Conservation (phyloP, 2,113 vertebrate genomes). For the Malurus cyaneus region DNA sequence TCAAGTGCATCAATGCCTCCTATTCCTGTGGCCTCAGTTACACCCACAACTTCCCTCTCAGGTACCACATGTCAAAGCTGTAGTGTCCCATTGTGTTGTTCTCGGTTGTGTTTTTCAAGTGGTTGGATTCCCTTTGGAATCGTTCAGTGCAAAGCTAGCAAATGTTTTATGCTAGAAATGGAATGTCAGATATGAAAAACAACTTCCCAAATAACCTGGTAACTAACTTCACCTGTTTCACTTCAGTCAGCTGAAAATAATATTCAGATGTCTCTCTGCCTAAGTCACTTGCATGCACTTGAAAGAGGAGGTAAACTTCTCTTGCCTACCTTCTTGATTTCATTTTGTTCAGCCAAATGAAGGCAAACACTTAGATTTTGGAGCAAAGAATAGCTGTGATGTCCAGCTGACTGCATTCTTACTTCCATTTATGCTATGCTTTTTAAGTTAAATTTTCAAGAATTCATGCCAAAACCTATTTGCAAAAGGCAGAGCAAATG, state of each 20-base stretch:
- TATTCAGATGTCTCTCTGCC: neutral
- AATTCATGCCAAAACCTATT: neutral
- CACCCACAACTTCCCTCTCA: slow-evolving; percentile 92
- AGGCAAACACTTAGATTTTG: neutral
- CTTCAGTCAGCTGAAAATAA: neutral
- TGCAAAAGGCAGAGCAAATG: neutral
- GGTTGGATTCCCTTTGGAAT: neutral
- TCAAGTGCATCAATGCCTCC: slow-evolving; percentile 93
- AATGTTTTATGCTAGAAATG: neutral
- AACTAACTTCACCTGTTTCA: neutral
- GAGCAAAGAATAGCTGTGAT: neutral
- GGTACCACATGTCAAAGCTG: slow-evolving; percentile 70
- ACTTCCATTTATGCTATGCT: neutral
- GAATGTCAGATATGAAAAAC: neutral
- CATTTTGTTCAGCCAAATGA: neutral
- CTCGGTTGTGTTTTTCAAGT: neutral
- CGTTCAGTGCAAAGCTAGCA: neutral
- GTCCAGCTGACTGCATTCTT: neutral
- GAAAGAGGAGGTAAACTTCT: neutral
- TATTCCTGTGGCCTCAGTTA: slow-evolving; percentile 96
- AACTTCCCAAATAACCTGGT: neutral
- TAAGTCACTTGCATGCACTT: neutral
- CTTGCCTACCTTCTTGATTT: neutral
- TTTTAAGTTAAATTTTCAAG: neutral
- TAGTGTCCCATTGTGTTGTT: neutral